phyloP scores from a whole-genome alignment of 2,113 vertebrate species.

The Empidonax traillii region DNA sequence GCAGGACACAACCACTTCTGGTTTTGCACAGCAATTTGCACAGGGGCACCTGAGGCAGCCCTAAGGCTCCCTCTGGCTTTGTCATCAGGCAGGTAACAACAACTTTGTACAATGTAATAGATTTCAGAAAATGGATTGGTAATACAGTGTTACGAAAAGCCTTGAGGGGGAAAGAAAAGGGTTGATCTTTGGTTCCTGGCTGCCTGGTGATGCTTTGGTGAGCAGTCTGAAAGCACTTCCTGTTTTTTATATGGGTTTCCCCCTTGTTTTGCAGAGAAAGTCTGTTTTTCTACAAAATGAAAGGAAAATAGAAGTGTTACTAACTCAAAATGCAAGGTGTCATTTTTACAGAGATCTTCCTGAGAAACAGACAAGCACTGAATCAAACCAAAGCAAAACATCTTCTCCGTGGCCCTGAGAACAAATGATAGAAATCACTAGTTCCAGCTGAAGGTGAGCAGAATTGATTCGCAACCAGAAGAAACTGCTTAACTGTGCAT shows the following conservation, averaged over 20 bases:
- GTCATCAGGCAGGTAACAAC: background rate
- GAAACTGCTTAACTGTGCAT: conserved; percentile 9
- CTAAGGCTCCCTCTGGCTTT: background rate
- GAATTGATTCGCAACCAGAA: background rate
- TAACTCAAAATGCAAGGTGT: conserved; percentile 35
- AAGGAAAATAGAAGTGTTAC: conserved; percentile 5
- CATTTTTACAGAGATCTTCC: background rate
- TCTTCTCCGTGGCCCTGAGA: background rate
- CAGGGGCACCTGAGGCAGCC: background rate
- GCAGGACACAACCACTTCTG: background rate
- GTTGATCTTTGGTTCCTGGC: rapidly evolving
- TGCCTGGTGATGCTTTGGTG: background rate
- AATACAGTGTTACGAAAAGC: background rate
- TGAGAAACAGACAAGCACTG: background rate
- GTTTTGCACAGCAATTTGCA: background rate
- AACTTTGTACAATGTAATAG: background rate
- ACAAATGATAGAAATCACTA: background rate
- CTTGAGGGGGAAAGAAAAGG: rapidly evolving
- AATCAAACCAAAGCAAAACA: background rate
- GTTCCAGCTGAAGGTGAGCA: background rate
- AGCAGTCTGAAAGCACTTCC: conserved; percentile 42
- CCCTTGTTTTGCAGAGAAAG: conserved; percentile 4
- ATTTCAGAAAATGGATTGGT: background rate
- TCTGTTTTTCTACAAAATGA: background rate
- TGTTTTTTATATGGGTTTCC: conserved; percentile 42